Percentiles rank a stretch among this genome's conserved stretches.
phyloP scores from a whole-genome alignment of 2,797 vertebrate genomes.

The Acropternis orthonyx region DNA sequence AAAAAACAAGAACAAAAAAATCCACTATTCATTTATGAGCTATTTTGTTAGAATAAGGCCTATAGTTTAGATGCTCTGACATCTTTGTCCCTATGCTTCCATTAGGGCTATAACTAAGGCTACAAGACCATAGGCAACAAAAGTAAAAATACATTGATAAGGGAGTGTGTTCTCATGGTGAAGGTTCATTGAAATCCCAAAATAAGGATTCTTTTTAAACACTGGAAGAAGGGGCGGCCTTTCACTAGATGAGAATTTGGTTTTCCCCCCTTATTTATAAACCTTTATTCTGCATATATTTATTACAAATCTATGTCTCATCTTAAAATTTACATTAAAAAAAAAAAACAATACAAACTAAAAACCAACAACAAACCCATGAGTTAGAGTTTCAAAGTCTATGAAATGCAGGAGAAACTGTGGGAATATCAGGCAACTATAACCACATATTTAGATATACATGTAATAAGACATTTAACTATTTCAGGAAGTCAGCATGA shows the following conservation, averaged over 20 bases:
- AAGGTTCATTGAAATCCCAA: neutral
- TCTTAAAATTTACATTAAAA: neutral
- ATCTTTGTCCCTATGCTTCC: neutral
- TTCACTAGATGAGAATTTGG: neutral
- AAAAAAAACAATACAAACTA: neutral
- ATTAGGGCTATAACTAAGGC: neutral
- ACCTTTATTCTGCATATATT: neutral
- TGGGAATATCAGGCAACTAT: neutral
- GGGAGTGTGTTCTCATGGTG: neutral
- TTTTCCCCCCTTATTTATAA: neutral
- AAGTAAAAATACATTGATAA: neutral
- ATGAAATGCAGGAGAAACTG: neutral
- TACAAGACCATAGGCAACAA: neutral
- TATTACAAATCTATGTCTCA: neutral
- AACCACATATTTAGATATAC: neutral
- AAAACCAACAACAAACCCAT: neutral
- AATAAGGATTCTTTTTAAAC: neutral
- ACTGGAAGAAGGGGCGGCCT: neutral
- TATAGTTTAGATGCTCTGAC: neutral
- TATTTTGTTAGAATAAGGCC: neutral
- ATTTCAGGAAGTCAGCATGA: neutral
- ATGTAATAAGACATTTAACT: neutral
- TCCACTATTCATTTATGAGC: neutral
- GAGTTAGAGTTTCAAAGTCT: neutral
- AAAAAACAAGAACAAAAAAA: neutral